Percentiles rank a stretch among this genome's conserved stretches.
These are phyloP conservation scores for Dryoscopus gambensis DNA, from an alignment of 2,113 vertebrate species.

Conservation along the genomic window DNA sequence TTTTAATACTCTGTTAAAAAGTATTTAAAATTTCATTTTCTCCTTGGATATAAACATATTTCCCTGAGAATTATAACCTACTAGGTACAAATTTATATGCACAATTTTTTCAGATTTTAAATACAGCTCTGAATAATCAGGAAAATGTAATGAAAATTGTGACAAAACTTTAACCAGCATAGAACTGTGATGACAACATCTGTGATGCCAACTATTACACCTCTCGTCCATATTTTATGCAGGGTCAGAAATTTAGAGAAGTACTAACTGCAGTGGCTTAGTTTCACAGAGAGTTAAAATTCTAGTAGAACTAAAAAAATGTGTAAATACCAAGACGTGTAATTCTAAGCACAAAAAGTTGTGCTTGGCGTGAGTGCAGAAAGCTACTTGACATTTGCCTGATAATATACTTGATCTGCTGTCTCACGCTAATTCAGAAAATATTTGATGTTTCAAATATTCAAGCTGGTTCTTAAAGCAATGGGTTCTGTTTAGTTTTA, in stretches of 20 bases:
- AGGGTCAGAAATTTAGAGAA: not conserved
- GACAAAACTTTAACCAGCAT: not conserved
- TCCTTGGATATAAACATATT: not conserved
- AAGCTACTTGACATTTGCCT: not conserved
- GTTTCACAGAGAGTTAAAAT: not conserved
- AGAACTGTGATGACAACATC: not conserved
- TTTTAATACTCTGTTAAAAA: not conserved
- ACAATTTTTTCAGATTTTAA: not conserved
- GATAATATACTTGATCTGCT: not conserved
- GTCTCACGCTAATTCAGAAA: not conserved
- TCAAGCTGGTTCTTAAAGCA: not conserved
- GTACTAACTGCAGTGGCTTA: not conserved
- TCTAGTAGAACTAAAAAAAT: not conserved
- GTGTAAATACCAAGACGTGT: not conserved
- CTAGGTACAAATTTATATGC: not conserved
- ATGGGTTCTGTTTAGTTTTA: not conserved
- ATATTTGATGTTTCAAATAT: not conserved
- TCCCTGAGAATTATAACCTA: not conserved
- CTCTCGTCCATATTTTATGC: not conserved
- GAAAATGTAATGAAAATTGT: not conserved
- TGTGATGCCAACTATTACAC: not conserved
- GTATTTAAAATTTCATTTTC: not conserved
- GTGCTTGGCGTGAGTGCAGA: not conserved
- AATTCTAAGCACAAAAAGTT: not conserved
- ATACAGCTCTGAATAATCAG: not conserved